Percentiles rank a stretch among this genome's conserved stretches.
These are phyloP conservation scores for Aplodontia rufa DNA, from an alignment of 2,113 vertebrate species.

Conservation along the genomic window DNA sequence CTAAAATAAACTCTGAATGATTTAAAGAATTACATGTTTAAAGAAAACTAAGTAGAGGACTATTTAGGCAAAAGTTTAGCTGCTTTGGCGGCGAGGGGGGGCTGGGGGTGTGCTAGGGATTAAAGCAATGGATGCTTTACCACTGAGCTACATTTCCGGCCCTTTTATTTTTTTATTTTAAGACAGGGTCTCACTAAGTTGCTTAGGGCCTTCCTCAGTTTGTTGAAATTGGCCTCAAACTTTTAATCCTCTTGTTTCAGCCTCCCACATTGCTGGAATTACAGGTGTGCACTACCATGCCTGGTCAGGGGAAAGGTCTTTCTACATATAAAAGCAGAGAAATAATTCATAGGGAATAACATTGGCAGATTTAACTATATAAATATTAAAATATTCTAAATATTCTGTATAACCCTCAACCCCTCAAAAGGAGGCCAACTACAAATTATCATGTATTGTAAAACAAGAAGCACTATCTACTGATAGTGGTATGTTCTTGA, in stretches of 20 bases:
- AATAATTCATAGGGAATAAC: not conserved
- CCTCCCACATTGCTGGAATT: too few species aligned
- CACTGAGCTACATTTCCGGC: too few species aligned
- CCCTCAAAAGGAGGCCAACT: not conserved
- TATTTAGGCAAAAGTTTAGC: not conserved
- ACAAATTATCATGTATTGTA: not conserved
- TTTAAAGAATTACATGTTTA: constrained; percentile 24
- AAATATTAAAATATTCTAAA: not conserved
- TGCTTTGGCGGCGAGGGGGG: not conserved
- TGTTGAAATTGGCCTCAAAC: too few species aligned
- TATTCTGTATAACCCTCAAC: not conserved
- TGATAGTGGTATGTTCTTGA: not conserved
- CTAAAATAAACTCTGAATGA: not conserved
- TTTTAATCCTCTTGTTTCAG: too few species aligned
- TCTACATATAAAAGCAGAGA: not conserved
- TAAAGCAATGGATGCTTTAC: too few species aligned
- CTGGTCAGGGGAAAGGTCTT: not conserved
- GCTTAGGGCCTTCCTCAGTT: too few species aligned
- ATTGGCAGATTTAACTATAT: not conserved
- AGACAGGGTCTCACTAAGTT: too few species aligned
- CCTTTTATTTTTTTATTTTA: too few species aligned
- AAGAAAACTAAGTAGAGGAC: not conserved
- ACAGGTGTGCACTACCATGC: too few species aligned
- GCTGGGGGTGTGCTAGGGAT: too few species aligned
- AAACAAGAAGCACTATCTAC: not conserved